phyloP scores from a whole-genome alignment of 2,797 vertebrate species.

The Acanthurus leucopareius region DNA sequence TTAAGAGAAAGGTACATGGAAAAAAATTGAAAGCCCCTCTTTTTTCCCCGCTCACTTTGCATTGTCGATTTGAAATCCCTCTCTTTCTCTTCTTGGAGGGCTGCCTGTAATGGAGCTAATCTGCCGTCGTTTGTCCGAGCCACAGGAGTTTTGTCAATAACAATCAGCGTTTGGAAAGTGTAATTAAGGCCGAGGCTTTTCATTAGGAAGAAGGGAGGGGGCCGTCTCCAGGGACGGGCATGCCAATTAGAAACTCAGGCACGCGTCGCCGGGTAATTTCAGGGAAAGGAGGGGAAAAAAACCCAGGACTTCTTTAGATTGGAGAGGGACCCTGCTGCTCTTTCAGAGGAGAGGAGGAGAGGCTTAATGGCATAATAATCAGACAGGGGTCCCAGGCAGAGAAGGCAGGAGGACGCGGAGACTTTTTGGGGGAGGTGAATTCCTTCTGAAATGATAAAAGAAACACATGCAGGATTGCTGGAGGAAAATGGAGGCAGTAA shows the following conservation, averaged over 20 bases:
- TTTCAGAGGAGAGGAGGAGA: slow-evolving; percentile 85
- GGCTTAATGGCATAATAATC: slow-evolving; percentile 92
- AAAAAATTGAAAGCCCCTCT: slow-evolving; percentile 77
- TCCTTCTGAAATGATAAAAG: slow-evolving; percentile 75
- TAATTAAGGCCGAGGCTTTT: slow-evolving; percentile 94
- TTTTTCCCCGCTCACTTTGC: slow-evolving; percentile 76
- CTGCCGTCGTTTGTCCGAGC: slow-evolving; percentile 91
- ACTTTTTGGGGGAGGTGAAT: slow-evolving; percentile 77
- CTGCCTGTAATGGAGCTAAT: slow-evolving; percentile 92
- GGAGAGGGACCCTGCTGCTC: slow-evolving; percentile 89
- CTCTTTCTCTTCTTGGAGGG: slow-evolving; percentile 87
- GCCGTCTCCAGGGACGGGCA: slow-evolving; percentile 87
- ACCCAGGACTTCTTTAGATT: slow-evolving; percentile 89
- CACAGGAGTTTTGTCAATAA: slow-evolving; percentile 94
- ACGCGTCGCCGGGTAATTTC: slow-evolving; percentile 91
- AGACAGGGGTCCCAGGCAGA: slow-evolving; percentile 84
- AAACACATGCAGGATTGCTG: slow-evolving; percentile 67
- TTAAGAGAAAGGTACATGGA: slow-evolving; percentile 84
- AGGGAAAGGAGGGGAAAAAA: slow-evolving; percentile 86
- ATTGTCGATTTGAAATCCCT: slow-evolving; percentile 86
- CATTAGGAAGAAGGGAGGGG: slow-evolving; percentile 90
- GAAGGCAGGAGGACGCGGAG: slow-evolving; percentile 71
- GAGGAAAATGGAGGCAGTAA: slow-evolving; percentile 75
- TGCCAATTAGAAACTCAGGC: slow-evolving; percentile 92
- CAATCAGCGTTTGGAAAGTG: slow-evolving; percentile 93